Evolutionary conservation across 2,888 invertebrate species (phyloP).

Genomic region (Melinopterus prodromus): DNA sequence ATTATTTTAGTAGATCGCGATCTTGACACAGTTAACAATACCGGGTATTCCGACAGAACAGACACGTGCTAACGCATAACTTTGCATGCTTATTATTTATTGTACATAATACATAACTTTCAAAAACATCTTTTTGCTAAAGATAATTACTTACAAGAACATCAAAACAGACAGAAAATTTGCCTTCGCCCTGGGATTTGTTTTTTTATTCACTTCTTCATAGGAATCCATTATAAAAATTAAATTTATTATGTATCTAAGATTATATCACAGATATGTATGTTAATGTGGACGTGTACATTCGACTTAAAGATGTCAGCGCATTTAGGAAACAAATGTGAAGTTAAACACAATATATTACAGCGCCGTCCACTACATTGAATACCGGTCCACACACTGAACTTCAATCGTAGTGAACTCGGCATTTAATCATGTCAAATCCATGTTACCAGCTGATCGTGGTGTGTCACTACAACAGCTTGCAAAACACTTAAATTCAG

Average conservation of each 20-base stretch:
- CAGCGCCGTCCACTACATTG: too few species aligned
- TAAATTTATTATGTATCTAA: conserved; percentile 14
- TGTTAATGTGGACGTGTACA: conserved; percentile 16
- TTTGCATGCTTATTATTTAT: not conserved
- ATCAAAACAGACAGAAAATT: conserved; percentile 38
- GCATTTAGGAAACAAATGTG: too few species aligned
- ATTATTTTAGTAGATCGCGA: not conserved
- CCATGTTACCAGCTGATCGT: too few species aligned
- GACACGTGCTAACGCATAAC: not conserved
- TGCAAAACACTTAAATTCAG: too few species aligned
- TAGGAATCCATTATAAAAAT: conserved; percentile 36
- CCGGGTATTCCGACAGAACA: not conserved
- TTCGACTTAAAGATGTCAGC: conserved; percentile 16
- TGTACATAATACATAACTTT: conserved; percentile 21
- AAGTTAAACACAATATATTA: too few species aligned
- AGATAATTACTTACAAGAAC: conserved; percentile 37
- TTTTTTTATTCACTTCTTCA: conserved; percentile 32
- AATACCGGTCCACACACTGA: too few species aligned
- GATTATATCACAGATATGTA: conserved; percentile 22
- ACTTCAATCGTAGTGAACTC: too few species aligned
- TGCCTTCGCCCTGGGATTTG: conserved; percentile 38
- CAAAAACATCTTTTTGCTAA: conserved; percentile 15
- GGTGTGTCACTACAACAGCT: too few species aligned
- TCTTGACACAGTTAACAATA: not conserved
- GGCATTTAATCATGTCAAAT: too few species aligned